A percentile compares a stretch with the other conserved stretches of the same genome.
phyloP scores from a whole-genome alignment of 2,888 invertebrate species.

The Polyploca ridens region DNA sequence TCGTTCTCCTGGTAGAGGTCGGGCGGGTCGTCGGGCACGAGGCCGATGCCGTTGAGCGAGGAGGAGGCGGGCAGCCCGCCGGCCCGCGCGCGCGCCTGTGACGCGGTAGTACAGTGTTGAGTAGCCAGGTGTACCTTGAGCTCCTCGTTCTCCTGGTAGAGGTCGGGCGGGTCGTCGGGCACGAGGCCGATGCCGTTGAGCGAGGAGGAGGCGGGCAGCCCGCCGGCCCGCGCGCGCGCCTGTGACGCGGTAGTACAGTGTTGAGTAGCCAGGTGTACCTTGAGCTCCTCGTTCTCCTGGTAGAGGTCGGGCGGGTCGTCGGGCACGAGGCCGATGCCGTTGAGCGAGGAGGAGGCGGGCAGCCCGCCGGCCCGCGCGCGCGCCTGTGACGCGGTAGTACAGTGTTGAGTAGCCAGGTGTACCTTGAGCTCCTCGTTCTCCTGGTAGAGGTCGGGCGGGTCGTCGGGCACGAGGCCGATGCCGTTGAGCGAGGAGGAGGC shows the following conservation, averaged over 20 bases:
- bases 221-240: conserved; percentile 89
- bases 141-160: conserved; percentile 96
- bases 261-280: conserved; percentile 79
- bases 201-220: conserved; percentile 93
- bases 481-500: conserved; percentile 95
- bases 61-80: too few species aligned
- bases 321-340: conserved; percentile 93
- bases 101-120: not conserved
- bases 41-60: too few species aligned
- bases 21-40: too few species aligned
- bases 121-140: conserved; percentile 86
- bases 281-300: conserved; percentile 96
- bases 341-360: conserved; percentile 93
- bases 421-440: conserved; percentile 97
- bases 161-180: conserved; percentile 93
- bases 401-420: conserved; percentile 17
- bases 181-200: conserved; percentile 94
- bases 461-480: conserved; percentile 92
- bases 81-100: too few species aligned
- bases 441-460: conserved; percentile 93
- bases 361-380: conserved; percentile 88
- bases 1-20: too few species aligned
- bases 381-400: conserved; percentile 89
- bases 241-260: conserved; percentile 85
- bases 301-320: conserved; percentile 94